Conservation (phyloP, 2,113 vertebrate species). For the Tychaedon coryphoeus region DNA sequence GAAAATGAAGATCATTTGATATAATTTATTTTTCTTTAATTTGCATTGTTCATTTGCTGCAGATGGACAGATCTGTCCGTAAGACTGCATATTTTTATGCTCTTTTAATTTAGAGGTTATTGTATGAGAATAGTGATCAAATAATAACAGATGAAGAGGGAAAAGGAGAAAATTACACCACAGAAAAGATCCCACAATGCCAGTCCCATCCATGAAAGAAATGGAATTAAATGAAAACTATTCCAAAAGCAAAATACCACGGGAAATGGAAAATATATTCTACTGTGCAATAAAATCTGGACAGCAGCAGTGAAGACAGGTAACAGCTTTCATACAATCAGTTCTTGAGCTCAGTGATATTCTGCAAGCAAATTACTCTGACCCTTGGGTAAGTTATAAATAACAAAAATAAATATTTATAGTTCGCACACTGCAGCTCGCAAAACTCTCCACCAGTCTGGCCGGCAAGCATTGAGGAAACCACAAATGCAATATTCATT, state of each 20-base stretch:
- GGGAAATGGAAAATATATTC: not conserved
- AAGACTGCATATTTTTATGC: not conserved
- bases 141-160: not conserved
- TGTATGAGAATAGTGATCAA: not conserved
- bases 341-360: not conserved
- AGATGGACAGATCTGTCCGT: not conserved
- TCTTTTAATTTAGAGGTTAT: not conserved
- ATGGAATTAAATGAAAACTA: not conserved
- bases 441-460: not conserved
- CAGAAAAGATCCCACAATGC: not conserved
- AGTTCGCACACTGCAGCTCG: not conserved
- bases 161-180: not conserved
- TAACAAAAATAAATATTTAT: not conserved
- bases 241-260: not conserved
- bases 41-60: not conserved
- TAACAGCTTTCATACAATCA: not conserved
- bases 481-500: slow-evolving; percentile 4
- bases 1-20: not conserved
- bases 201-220: not conserved
- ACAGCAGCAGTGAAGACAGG: not conserved
- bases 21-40: not conserved
- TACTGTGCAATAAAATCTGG: not conserved
- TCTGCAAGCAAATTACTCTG: not conserved
- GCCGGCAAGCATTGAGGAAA: not conserved
- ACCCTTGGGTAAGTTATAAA: not conserved